phyloP scores from a whole-genome alignment of 2,797 vertebrate species.

The Neostethus bicornis region DNA sequence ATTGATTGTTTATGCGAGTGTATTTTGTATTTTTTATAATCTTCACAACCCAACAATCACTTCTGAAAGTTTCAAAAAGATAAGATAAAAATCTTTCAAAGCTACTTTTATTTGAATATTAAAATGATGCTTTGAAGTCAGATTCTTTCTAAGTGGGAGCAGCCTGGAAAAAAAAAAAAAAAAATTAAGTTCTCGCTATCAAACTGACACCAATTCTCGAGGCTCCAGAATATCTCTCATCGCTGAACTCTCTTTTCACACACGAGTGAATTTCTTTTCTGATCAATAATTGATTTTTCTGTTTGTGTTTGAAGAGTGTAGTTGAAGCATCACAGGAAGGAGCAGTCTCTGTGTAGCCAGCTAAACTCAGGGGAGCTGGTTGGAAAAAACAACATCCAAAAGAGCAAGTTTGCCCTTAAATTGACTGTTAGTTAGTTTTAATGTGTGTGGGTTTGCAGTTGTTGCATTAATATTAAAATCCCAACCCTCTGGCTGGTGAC shows the following conservation, averaged over 20 bases:
- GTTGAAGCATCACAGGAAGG: conserved; percentile 60
- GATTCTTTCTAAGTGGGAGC: conserved; percentile 23
- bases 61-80: not conserved
- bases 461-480: conserved; percentile 79
- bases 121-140: conserved; percentile 13
- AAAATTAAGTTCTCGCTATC: conserved; percentile 17
- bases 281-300: conserved; percentile 76
- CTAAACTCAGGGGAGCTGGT: conserved; percentile 55
- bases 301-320: conserved; percentile 56
- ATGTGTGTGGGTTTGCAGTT: conserved; percentile 63
- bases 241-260: conserved; percentile 55
- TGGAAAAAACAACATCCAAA: conserved; percentile 59
- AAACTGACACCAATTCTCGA: conserved; percentile 36
- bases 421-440: conserved; percentile 67
- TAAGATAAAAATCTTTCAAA: conserved; percentile 11
- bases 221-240: conserved; percentile 41
- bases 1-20: no score
- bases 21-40: not conserved
- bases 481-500: conserved; percentile 61
- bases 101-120: conserved; percentile 4
- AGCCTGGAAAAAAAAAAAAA: conserved; percentile 21
- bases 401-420: conserved; percentile 66
- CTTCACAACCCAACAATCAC: not conserved
- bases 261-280: conserved; percentile 54
- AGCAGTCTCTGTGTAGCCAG: conserved; percentile 51